These are phyloP conservation scores for Timandra comae DNA, from an alignment of 2,888 invertebrate species.

Conservation along the genomic window DNA sequence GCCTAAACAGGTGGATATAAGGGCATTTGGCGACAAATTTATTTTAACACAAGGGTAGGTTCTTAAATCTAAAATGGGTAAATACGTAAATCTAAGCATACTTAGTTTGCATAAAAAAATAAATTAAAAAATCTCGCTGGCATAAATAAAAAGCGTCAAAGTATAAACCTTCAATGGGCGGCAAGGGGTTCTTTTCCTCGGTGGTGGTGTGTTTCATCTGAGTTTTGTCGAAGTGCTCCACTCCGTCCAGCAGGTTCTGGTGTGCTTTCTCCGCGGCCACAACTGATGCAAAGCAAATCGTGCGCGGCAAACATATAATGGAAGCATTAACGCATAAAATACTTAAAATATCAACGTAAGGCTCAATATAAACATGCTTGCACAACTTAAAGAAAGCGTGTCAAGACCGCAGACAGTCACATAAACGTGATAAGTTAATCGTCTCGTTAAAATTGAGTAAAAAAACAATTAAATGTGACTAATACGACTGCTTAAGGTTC, in stretches of 20 bases:
- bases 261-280: slow-evolving; percentile 84
- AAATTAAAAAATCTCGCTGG: slow-evolving; percentile 2
- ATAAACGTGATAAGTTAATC: slow-evolving; percentile 24
- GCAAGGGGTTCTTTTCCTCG: slow-evolving; percentile 84
- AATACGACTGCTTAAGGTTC: slow-evolving; percentile 8
- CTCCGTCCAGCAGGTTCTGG: slow-evolving; percentile 82
- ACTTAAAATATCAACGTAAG: slow-evolving; percentile 19
- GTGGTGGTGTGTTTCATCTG: slow-evolving; percentile 85
- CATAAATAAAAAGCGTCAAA: slow-evolving; percentile 34
- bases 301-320: slow-evolving; percentile 40
- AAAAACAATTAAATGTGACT: slow-evolving; percentile 13
- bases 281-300: slow-evolving; percentile 75
- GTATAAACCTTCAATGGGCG: slow-evolving; percentile 82
- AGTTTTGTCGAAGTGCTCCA: slow-evolving; percentile 83
- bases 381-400: slow-evolving; percentile 27
- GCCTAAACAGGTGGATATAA: too few species aligned
- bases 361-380: slow-evolving; percentile 24
- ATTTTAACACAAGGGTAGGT: too few species aligned
- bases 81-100: not conserved
- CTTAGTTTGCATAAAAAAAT: slow-evolving; percentile 2
- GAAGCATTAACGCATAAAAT: slow-evolving; percentile 19
- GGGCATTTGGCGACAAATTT: too few species aligned
- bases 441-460: slow-evolving; percentile 21
- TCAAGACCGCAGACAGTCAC: slow-evolving; percentile 19
- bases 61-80: too few species aligned